A percentile compares a stretch with the other conserved stretches of the same genome.
phyloP scores from a whole-genome alignment of 2,797 vertebrate species.

The Sarcophilus harrisii region DNA sequence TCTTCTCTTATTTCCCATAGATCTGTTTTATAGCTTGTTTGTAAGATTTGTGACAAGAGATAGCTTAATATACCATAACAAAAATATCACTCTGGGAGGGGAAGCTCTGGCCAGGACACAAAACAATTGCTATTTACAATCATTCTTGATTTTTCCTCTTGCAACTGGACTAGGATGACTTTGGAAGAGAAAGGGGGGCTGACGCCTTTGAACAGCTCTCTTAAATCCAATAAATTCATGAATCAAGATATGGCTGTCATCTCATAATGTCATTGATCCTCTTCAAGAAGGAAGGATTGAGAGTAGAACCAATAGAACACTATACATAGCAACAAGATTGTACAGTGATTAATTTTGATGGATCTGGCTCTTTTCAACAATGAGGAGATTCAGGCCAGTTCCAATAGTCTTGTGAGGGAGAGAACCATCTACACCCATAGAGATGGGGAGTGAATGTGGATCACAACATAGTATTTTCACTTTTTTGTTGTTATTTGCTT shows the following conservation, averaged over 20 bases:
- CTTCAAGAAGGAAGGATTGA: background rate
- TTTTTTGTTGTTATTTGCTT: no score
- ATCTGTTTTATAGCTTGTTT: background rate
- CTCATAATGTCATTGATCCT: background rate
- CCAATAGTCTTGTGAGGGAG: no score
- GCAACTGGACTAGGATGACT: background rate
- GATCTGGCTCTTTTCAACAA: no score
- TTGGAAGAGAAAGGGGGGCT: background rate
- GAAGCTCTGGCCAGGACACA: background rate
- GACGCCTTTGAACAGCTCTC: background rate
- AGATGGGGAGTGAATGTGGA: no score
- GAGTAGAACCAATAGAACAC: no score
- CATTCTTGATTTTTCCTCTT: background rate
- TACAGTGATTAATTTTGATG: no score
- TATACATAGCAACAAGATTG: no score
- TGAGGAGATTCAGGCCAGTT: no score
- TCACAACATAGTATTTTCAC: no score
- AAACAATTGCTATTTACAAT: background rate
- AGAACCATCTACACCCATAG: no score
- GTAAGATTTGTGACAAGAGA: background rate
- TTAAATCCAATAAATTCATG: background rate
- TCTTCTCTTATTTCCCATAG: background rate
- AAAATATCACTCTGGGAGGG: background rate
- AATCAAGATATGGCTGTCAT: background rate
- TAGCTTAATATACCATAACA: background rate